phyloP scores from a whole-genome alignment of 2,888 invertebrate species.

The Drosophila suboccidentalis region DNA sequence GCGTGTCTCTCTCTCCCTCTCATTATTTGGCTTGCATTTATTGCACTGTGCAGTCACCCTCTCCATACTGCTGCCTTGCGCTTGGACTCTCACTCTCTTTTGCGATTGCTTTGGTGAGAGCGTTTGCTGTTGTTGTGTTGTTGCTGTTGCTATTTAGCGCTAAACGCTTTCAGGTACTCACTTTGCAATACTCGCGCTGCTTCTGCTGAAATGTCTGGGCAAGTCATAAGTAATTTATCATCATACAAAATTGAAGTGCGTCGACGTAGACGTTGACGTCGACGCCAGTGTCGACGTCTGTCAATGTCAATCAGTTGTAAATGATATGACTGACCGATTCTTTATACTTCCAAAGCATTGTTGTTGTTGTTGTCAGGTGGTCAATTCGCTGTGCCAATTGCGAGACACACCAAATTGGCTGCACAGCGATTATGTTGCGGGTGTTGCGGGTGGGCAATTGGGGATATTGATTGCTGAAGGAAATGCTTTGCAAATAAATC shows the following conservation, averaged over 20 bases:
- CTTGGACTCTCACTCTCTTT: constrained; percentile 8
- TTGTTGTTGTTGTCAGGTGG: constrained; percentile 46
- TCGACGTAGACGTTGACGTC: constrained; percentile 50
- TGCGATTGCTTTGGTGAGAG: constrained; percentile 15
- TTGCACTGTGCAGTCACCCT: constrained; percentile 26
- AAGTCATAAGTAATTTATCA: constrained; percentile 81
- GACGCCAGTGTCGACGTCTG: constrained; percentile 59
- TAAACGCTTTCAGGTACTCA: constrained; percentile 67
- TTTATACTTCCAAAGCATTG: constrained; percentile 39
- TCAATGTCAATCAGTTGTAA: constrained; percentile 77
- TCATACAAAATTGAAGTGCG: constrained; percentile 66
- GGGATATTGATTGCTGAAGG: constrained; percentile 46
- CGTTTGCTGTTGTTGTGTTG: constrained; percentile 8
- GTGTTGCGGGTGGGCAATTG: constrained; percentile 8
- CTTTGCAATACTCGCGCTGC: constrained; percentile 30
- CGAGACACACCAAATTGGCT: constrained; percentile 44
- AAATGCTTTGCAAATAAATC: constrained; percentile 53
- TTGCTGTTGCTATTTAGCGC: constrained; percentile 37
- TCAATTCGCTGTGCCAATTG: constrained; percentile 40
- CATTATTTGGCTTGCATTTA: constrained; percentile 32
- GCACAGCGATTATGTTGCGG: constrained; percentile 11
- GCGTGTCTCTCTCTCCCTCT: background rate
- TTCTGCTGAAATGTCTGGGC: constrained; percentile 42
- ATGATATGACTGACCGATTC: constrained; percentile 75
- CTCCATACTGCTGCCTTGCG: background rate